phyloP scores from a whole-genome alignment of 2,888 invertebrate species.

The Agapostemon virescens region DNA sequence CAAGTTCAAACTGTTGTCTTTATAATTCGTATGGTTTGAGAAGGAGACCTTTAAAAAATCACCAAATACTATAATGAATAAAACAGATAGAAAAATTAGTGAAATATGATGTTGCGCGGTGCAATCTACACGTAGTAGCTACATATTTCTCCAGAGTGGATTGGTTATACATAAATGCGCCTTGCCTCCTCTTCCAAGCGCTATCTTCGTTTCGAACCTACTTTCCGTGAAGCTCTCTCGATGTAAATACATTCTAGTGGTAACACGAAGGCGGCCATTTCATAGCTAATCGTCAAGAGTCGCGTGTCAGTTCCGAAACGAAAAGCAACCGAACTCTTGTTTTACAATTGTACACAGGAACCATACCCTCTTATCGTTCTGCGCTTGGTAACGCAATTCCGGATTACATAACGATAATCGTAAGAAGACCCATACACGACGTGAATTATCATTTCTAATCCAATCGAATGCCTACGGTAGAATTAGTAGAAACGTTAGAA shows the following conservation, averaged over 20 bases:
- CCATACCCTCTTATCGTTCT: not conserved
- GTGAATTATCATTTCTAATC: slow-evolving; percentile 26
- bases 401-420: slow-evolving; percentile 39
- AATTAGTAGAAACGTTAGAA: not conserved
- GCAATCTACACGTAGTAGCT: slow-evolving; percentile 1
- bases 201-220: slow-evolving; percentile 48
- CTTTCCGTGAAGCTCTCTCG: slow-evolving; percentile 36
- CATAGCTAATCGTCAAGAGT: slow-evolving; percentile 22
- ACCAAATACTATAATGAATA: not conserved
- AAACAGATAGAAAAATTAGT: slow-evolving; percentile 18
- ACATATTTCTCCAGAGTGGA: slow-evolving; percentile 16
- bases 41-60: not conserved
- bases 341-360: slow-evolving; percentile 26
- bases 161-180: slow-evolving; percentile 20
- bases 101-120: slow-evolving; percentile 1
- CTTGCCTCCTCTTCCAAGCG: slow-evolving; percentile 21
- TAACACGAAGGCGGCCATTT: not conserved
- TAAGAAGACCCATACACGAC: not conserved
- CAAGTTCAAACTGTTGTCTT: not conserved
- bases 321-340: not conserved
- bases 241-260: slow-evolving; percentile 28
- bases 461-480: not conserved
- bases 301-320: slow-evolving; percentile 15
- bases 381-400: slow-evolving; percentile 27
- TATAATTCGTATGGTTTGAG: not conserved